Base-by-base conservation (phyloP, 2,888 invertebrate genomes). In the Calliopum simillimum region DNA sequence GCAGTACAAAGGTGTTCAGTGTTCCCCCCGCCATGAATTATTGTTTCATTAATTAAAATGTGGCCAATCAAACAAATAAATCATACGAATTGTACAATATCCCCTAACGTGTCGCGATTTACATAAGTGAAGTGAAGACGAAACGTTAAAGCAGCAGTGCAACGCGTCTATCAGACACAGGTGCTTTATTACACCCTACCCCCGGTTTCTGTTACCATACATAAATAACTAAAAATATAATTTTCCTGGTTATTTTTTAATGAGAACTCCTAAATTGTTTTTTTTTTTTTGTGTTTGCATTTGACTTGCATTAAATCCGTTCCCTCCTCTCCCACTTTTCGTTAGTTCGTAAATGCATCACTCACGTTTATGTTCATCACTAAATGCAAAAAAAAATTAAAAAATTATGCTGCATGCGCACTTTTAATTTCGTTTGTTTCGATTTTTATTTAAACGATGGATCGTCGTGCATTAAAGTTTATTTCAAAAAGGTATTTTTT, bases 401-500 rank as follows among this genome's bases (percentile, higher is more conserved):
- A 70, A 59, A 63, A 74, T 69, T 71, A 75, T 75, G 76, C 74
- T 76, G 76, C 81, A 84, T 84, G 85, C 81, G 79, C 78, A 81
- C 76, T 79, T 82, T 84, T 82, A 82, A 81, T 82, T 84, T 84
- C 79, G 72, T 84, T 84, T 80, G 82, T 80, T 79, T 79, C 79
- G 81, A 82, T 84, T 84, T 84, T 84, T 79, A 80, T 83, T 89
- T 82, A 75, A 90, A 91, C 89, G 89, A 92, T 92, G 92, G 92
- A 92, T 91, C 91, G 91, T 89, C 90, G 91, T 89, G 90, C 91
- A 89, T 91, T 90, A 89, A 91, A 91, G 89, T 92, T 92, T 90
- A 91, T 90, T 90, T 91, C 91, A 87, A 92, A 92, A 91, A 92
- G 92, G 92, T 92, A 91, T 90, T 91, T 90, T 89, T 86, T 83